phyloP scores from a whole-genome alignment of 1,140 invertebrate genomes.

The Anastatus disparis region DNA sequence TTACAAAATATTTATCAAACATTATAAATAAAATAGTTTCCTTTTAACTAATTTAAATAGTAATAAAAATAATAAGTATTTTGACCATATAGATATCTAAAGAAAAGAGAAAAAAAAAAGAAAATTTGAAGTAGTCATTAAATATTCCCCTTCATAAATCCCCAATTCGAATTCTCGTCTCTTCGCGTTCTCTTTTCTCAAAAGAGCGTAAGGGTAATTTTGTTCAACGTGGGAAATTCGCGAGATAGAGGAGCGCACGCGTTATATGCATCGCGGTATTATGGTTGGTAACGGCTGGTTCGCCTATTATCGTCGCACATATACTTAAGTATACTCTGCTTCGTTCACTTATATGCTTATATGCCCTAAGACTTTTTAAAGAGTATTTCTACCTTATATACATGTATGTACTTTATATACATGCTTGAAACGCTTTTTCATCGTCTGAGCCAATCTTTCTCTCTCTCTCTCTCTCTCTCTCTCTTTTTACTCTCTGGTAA shows the following conservation, averaged over 20 bases:
- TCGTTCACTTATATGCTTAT: slow-evolving; percentile 41
- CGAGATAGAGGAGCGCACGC: slow-evolving; percentile 36
- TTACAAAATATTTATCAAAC: too few relatives aligned
- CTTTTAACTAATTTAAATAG: too few relatives aligned
- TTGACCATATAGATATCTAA: too few relatives aligned
- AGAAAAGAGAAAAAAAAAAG: too few relatives aligned
- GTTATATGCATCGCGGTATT: neutral
- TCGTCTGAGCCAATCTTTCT: neutral
- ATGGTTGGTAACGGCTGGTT: too few relatives aligned
- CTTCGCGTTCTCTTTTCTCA: too few relatives aligned
- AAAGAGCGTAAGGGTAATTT: slow-evolving; percentile 35
- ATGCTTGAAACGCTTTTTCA: slow-evolving; percentile 7
- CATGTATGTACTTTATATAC: slow-evolving; percentile 4
- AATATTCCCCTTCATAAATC: slow-evolving; percentile 11
- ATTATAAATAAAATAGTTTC: too few relatives aligned
- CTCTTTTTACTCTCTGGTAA: neutral
- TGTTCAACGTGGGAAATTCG: slow-evolving; percentile 59
- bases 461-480: slow-evolving; percentile 3
- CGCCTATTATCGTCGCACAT: slow-evolving; percentile 39
- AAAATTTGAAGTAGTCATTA: too few relatives aligned
- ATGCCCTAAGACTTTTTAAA: slow-evolving; percentile 22
- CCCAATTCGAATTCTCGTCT: neutral
- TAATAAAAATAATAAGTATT: too few relatives aligned
- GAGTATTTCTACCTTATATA: slow-evolving; percentile 29
- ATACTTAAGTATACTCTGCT: slow-evolving; percentile 36